These are phyloP conservation scores for Empis stercorea DNA, from an alignment of 2,888 invertebrate species.

Conservation along the genomic window DNA sequence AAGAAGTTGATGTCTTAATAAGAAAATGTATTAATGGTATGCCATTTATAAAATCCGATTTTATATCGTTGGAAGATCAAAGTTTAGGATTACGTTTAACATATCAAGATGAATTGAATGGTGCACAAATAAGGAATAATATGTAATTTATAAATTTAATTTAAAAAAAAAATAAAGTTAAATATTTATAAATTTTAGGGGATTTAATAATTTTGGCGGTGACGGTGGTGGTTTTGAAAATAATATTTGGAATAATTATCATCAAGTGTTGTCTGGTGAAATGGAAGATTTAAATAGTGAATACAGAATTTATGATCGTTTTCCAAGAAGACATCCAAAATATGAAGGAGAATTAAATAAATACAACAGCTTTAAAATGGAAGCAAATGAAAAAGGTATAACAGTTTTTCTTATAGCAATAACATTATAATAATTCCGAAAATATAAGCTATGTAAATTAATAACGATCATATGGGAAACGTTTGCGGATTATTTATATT, in stretches of 20 bases:
- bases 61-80: neutral
- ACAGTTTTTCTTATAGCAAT: no score
- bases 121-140: neutral
- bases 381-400: no score
- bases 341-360: conserved; percentile 1
- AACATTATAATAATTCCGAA: no score
- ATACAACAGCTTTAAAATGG: neutral
- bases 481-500: no score
- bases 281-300: conserved; percentile 7
- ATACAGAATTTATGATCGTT: conserved; percentile 8
- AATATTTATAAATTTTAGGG: neutral
- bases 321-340: conserved; percentile 2
- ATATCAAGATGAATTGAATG: neutral
- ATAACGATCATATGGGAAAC: no score
- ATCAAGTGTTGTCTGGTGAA: conserved; percentile 1
- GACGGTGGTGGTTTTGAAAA: neutral
- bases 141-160: neutral
- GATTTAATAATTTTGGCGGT: neutral
- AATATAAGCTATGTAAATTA: no score
- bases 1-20: conserved; percentile 8
- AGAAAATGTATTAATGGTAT: conserved; percentile 9
- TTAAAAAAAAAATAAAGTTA: neutral
- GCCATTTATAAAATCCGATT: conserved; percentile 10
- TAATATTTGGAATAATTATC: conserved; percentile 7
- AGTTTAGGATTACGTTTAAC: neutral